Conservation (phyloP, 2,113 vertebrate genomes). For the Aleadryas rufinucha region DNA sequence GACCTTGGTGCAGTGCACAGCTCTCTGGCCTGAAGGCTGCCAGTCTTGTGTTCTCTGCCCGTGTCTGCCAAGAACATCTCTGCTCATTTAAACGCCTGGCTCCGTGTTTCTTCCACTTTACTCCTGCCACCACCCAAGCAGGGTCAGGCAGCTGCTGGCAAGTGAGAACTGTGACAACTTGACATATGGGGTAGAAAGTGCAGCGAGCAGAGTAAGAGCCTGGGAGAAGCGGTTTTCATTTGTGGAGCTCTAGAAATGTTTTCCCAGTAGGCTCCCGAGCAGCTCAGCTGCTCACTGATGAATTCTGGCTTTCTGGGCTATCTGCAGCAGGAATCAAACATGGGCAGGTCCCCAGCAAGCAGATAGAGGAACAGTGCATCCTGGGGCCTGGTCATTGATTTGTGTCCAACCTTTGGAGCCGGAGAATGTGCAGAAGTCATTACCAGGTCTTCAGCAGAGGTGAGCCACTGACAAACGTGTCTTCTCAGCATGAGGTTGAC, state of each 20-base stretch:
- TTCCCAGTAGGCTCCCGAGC: not conserved
- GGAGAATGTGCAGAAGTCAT: not conserved
- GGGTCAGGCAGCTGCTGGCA: conserved; percentile 1
- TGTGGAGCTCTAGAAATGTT: not conserved
- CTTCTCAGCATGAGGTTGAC: not conserved
- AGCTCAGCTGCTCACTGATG: not conserved
- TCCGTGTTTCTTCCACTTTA: not conserved
- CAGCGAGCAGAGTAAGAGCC: not conserved
- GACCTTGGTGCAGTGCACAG: not conserved
- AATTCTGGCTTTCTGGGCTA: not conserved
- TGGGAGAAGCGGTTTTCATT: not conserved
- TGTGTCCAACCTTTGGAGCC: not conserved
- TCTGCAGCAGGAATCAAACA: not conserved
- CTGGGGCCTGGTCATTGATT: not conserved
- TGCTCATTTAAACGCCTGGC: not conserved
- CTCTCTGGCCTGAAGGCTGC: not conserved
- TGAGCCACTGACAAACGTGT: not conserved
- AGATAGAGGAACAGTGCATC: not conserved
- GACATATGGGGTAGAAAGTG: not conserved
- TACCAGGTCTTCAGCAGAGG: not conserved
- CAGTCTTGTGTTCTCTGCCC: not conserved
- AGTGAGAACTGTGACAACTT: conserved; percentile 10
- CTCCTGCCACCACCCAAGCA: conserved; percentile 7
- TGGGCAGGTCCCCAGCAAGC: not conserved
- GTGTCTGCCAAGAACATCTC: not conserved